Base-by-base conservation (phyloP, 2,797 vertebrate genomes). In the Sternarchorhynchus goeldii region DNA sequence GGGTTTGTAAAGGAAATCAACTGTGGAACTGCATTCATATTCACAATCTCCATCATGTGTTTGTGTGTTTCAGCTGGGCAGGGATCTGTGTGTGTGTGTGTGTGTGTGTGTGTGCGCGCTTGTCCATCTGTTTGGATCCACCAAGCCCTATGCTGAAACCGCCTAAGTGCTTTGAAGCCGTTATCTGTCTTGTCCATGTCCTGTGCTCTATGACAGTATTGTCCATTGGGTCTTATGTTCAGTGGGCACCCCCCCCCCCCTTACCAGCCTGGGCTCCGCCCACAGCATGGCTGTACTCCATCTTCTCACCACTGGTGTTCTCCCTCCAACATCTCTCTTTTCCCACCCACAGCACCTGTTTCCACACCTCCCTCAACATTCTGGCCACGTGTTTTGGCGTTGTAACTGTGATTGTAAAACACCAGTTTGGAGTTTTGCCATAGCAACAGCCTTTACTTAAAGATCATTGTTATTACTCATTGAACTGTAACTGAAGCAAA, bases 151-250 rank as follows among this genome's bases (percentile, higher is more conserved):
- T 32, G 20, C 25, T 58, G 58, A 50, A 71, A 65, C 41, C 63
- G 73, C 79, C 45, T 60, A 45, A 71, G 63, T 59, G 77, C 80
- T 78, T 80, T 67, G 73, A 77, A 78, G 59, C 50, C 75, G 72
- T 66, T 45, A 45, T 75, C 58, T 56, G 63, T 71, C 21, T 56
- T 63, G 67, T 80, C 64, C 64, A 60, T 4, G 32, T 77, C 65
- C 69, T 10, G 55, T 79, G 70, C 71, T 67, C 62, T 39, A 39
- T 65, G 59, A 14, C 63, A 65, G 58, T 81, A 34, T 50, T 72
- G 14, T 60, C n/a, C n/a, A 8, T n/a, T 20, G 6, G 58, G 4
- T 58, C 56, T 58, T 58, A 58, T 58, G 17, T 18, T 58, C 29
- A 64, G 67, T 68, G 50, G 39, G 50, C 57, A 66, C 0, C 50